phyloP scores from a whole-genome alignment of 2,797 vertebrate species.

The Lacerta viridis region DNA sequence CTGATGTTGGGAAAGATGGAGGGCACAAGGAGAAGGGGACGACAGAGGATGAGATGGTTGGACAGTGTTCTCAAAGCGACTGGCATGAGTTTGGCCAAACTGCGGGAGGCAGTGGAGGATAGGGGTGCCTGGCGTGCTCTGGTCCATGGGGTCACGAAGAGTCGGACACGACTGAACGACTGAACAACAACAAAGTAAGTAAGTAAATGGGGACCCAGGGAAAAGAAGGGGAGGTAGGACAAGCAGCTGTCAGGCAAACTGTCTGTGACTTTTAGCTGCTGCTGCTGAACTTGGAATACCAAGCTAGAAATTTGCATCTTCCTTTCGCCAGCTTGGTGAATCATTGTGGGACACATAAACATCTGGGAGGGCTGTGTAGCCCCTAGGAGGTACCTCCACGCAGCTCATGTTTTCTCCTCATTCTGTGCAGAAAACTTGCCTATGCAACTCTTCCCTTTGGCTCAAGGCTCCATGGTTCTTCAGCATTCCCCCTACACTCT shows the following conservation, averaged over 20 bases:
- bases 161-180: too few relatives aligned
- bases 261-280: not conserved
- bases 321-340: not conserved
- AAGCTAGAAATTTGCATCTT: not conserved
- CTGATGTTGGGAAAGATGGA: too few relatives aligned
- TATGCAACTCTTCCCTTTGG: constrained; percentile 68
- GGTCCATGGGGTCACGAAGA: too few relatives aligned
- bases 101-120: too few relatives aligned
- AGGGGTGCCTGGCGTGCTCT: too few relatives aligned
- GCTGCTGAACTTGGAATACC: not conserved
- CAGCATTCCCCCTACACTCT: constrained; percentile 43
- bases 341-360: constrained; percentile 42
- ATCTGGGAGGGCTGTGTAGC: not conserved
- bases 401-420: constrained; percentile 34
- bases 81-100: too few relatives aligned
- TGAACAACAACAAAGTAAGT: too few relatives aligned
- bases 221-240: not conserved
- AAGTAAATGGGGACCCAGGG: too few relatives aligned
- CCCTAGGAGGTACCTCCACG: constrained; percentile 49
- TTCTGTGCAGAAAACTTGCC: constrained; percentile 59
- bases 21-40: too few relatives aligned
- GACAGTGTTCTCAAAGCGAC: too few relatives aligned
- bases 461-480: constrained; percentile 57
- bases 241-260: not conserved
- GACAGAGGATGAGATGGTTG: too few relatives aligned